Evolutionary conservation across 2,797 vertebrate species (phyloP).

Genomic region (Nothura maculosa): DNA sequence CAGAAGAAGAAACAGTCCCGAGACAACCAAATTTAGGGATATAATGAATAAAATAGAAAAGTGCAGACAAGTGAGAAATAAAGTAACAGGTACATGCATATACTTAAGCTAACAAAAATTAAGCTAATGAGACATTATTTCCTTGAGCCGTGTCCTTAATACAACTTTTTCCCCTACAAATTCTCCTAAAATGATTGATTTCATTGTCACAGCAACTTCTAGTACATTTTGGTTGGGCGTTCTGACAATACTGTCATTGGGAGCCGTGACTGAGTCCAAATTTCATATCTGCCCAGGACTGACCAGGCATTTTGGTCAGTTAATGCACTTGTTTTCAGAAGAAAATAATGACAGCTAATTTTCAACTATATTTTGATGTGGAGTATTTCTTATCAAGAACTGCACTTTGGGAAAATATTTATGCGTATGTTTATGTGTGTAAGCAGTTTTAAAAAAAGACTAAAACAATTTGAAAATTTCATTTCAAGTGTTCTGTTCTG

Average conservation of each 20-base stretch:
- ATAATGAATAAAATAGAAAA: background rate
- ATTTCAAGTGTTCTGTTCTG: background rate
- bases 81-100: fast-evolving
- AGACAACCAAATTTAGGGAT: background rate
- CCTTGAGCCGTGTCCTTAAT: background rate
- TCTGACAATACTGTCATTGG: background rate
- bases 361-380: background rate
- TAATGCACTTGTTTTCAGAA: background rate
- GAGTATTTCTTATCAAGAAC: background rate
- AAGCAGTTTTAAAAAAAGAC: fast-evolving
- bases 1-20: background rate
- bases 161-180: fast-evolving
- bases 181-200: background rate
- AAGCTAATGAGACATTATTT: background rate
- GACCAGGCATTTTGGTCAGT: background rate
- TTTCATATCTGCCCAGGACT: background rate
- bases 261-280: background rate
- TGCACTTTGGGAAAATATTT: background rate
- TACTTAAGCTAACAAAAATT: background rate
- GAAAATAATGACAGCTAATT: background rate
- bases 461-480: background rate
- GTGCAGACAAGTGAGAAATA: background rate
- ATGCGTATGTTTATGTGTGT: background rate
- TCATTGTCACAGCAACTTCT: background rate
- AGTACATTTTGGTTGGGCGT: background rate